These are phyloP conservation scores for Neoniphon sammara DNA, from an alignment of 2,797 vertebrate species.

Conservation along the genomic window DNA sequence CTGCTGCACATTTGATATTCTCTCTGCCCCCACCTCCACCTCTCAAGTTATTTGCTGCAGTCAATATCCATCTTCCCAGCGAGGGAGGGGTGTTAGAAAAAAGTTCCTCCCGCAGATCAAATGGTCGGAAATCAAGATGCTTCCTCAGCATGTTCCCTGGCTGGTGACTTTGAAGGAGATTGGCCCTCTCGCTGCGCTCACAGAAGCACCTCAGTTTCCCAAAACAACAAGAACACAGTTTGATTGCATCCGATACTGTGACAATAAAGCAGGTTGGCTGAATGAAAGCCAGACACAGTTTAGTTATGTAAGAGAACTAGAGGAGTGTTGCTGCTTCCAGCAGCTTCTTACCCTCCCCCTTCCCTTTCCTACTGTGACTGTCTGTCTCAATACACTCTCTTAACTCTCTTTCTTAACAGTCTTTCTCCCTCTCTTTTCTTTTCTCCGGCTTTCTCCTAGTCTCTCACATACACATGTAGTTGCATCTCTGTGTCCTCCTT, in stretches of 20 bases:
- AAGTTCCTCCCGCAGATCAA: slow-evolving; percentile 79
- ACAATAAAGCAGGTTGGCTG: slow-evolving; percentile 68
- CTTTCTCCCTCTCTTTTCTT: slow-evolving; percentile 2
- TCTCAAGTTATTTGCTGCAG: slow-evolving; percentile 77
- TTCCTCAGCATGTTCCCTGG: slow-evolving; percentile 76
- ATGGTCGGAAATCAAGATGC: slow-evolving; percentile 79
- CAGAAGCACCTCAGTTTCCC: slow-evolving; percentile 60
- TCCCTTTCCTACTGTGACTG: slow-evolving; percentile 62
- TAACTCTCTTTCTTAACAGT: slow-evolving; percentile 49
- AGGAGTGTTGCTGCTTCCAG: slow-evolving; percentile 48
- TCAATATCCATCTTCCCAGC: slow-evolving; percentile 73
- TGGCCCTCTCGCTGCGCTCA: slow-evolving; percentile 73
- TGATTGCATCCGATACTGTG: slow-evolving; percentile 70
- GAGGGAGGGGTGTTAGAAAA: slow-evolving; percentile 66
- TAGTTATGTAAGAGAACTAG: slow-evolving; percentile 69
- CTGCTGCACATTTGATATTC: slow-evolving; percentile 69
- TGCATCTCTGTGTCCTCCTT: slow-evolving; percentile 30
- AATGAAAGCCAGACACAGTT: slow-evolving; percentile 65
- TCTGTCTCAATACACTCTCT: slow-evolving; percentile 58
- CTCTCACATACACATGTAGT: slow-evolving; percentile 16
- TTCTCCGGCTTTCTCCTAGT: slow-evolving; percentile 20
- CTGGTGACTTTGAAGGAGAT: slow-evolving; percentile 83
- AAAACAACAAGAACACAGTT: slow-evolving; percentile 74
- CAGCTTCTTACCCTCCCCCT: slow-evolving; percentile 52
- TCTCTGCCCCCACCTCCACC: slow-evolving; percentile 60